A percentile compares a stretch with the other conserved stretches of the same genome.
Conservation (phyloP, 37 sponge, comb jelly and placozoan genomes). For the Spongia lamella region DNA sequence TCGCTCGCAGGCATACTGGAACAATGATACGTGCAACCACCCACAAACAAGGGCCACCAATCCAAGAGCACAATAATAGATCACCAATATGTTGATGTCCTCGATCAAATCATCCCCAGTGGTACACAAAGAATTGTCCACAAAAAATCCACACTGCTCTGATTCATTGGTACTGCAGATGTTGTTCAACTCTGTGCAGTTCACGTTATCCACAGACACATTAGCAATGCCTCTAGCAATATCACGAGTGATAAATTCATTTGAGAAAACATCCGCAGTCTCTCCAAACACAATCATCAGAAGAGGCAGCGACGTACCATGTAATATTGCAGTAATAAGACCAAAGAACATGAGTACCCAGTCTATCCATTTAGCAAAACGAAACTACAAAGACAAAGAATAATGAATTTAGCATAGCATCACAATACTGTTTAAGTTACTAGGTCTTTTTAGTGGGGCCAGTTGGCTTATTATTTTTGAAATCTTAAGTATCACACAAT, state of each 20-base stretch:
- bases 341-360: slow-evolving; percentile 60
- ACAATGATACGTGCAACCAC: slow-evolving; percentile 56
- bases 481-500: no score
- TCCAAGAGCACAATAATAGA: slow-evolving; percentile 38
- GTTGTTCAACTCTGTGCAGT: no score
- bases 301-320: slow-evolving; percentile 64
- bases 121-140: no score
- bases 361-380: slow-evolving; percentile 66
- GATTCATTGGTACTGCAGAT: no score
- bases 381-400: slow-evolving; percentile 48
- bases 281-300: slow-evolving; percentile 70
- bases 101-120: no score
- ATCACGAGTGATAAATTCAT: slow-evolving; percentile 14
- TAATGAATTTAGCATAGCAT: no score
- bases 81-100: neutral
- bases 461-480: no score
- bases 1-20: slow-evolving; percentile 60
- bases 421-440: no score
- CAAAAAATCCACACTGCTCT: no score
- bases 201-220: no score
- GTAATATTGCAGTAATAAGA: slow-evolving; percentile 44
- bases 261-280: slow-evolving; percentile 49
- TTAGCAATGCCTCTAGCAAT: no score
- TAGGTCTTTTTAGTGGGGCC: no score
- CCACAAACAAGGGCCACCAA: slow-evolving; percentile 36